Percentiles rank a stretch among this genome's conserved stretches.
Conservation (phyloP, 2,113 vertebrate species). For the Oncorhynchus nerka region DNA sequence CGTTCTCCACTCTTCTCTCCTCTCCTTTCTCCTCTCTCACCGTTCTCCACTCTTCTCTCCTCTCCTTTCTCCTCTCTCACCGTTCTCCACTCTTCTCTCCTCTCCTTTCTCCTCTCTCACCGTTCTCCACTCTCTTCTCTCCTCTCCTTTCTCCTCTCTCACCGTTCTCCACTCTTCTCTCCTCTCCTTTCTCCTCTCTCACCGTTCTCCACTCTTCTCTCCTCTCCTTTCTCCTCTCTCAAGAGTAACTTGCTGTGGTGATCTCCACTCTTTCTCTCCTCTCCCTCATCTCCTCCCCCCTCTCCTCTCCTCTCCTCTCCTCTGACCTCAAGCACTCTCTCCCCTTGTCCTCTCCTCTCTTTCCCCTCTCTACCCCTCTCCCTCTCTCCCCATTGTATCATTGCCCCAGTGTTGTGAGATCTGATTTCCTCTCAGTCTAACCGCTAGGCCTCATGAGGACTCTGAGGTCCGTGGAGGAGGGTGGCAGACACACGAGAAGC, state of each 20-base stretch:
- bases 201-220: background rate
- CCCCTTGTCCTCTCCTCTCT: constrained; percentile 7
- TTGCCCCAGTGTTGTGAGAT: constrained; percentile 58
- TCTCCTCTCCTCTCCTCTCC: constrained; percentile 4
- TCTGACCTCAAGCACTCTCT: background rate
- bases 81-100: background rate
- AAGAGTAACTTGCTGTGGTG: too few species aligned
- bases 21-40: too few species aligned
- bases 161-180: too few species aligned
- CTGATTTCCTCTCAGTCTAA: constrained; percentile 63
- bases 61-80: background rate
- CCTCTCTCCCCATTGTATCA: constrained; percentile 15
- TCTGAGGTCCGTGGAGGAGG: constrained; percentile 32
- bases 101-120: background rate
- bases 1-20: too few species aligned
- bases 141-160: too few species aligned
- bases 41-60: too few species aligned
- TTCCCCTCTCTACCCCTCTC: constrained; percentile 22
- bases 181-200: background rate
- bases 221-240: fast-evolving
- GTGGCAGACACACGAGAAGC: constrained; percentile 47
- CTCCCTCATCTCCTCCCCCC: constrained; percentile 4
- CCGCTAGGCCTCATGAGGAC: constrained; percentile 48
- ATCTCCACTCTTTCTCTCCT: background rate
- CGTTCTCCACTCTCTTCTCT: background rate